Evolutionary conservation across 2,113 vertebrate genomes (phyloP), one percentile per base, ranked within the genome.

Genomic region (Larimichthys polyactis): DNA sequence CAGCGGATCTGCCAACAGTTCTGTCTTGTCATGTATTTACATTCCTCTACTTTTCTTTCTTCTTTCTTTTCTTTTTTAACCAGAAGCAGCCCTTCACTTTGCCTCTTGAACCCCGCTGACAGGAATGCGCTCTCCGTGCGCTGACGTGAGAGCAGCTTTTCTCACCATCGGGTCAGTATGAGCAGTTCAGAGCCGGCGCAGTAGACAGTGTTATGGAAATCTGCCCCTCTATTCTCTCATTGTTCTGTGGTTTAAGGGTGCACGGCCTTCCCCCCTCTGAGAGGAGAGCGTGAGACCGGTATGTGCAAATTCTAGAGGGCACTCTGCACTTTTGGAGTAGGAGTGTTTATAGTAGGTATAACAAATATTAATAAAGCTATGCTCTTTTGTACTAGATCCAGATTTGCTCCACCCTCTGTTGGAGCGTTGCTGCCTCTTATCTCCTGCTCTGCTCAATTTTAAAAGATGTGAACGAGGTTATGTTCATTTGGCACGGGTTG

Each of bases 181-280:
- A 81, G 81, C 69, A 81, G 67, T 65, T 82, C 73, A 78, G 75
- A 88, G 82, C 77, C 76, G 57, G n/a, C 66, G 75, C 65, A 58
- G 19, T 20, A 64, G 81, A 89, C 89, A 89, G 76, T 91, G 89
- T 93, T 92, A 92, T 92, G 90, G 90, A 92, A 94, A 92, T 91
- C 87, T 88, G 57, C 48, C 74, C 70, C 71, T 76, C 87, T 76
- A 86, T 89, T 89, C 91, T 86, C 48, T 91, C 90, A 90, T 93
- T 94, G 91, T 94, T 87, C 58, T 27, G 59, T 44, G 75, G 72
- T 84, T 88, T 62, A 75, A 84, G 83, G 70, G 85, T 81, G 58
- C 76, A 58, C 46, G 8, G 29, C 78, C 72, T 5, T 11, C 44
- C 73, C 57, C 78, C 51, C 44, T 78, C 87, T 65, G 71, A 70